Evolutionary conservation across 2,797 vertebrate species (phyloP).

Genomic region (Craterocephalus amniculus): DNA sequence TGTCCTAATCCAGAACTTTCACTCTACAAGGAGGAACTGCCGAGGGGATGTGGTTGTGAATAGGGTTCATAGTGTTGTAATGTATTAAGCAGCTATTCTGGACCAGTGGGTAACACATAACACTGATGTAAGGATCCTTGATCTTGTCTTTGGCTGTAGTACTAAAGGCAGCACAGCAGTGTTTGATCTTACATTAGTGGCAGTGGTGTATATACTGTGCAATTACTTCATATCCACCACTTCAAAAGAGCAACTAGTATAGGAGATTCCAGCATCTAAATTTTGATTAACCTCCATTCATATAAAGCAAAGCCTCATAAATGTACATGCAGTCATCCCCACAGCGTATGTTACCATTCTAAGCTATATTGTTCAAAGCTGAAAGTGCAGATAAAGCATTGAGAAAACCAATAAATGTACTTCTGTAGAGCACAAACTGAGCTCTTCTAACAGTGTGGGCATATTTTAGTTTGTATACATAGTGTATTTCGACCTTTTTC

Average conservation of each 20-base stretch:
- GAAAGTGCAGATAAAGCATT: conserved; percentile 82
- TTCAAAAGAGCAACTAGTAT: conserved; percentile 48
- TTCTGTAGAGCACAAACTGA: conserved; percentile 84
- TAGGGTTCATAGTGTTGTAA: conserved; percentile 56
- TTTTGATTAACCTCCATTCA: conserved; percentile 48
- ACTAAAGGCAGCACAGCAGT: conserved; percentile 48
- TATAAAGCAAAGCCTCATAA: conserved; percentile 69
- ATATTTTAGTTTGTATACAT: conserved; percentile 99
- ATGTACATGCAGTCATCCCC: conserved; percentile 75
- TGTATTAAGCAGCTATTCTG: conserved; percentile 57
- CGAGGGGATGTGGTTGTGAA: conserved; percentile 62
- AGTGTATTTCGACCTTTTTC: conserved; percentile 98
- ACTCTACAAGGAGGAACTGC: conserved; percentile 67
- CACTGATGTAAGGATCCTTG: conserved; percentile 51
- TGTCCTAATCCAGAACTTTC: conserved; percentile 81
- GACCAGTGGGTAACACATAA: conserved; percentile 54
- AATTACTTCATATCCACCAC: conserved; percentile 35
- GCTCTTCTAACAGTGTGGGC: conserved; percentile 88
- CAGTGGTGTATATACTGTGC: conserved; percentile 26
- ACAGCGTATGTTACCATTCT: conserved; percentile 72
- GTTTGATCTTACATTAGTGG: conserved; percentile 53
- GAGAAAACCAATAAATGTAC: conserved; percentile 83
- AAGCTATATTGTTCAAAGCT: conserved; percentile 79
- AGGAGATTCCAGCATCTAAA: conserved; percentile 52
- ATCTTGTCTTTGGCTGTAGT: conserved; percentile 41